A percentile compares a stretch with the other conserved stretches of the same genome.
These are phyloP conservation scores for Aurelia aurita DNA, from an alignment of 30 jellyfish, hydroid and myxozoan species.

Conservation along the genomic window DNA sequence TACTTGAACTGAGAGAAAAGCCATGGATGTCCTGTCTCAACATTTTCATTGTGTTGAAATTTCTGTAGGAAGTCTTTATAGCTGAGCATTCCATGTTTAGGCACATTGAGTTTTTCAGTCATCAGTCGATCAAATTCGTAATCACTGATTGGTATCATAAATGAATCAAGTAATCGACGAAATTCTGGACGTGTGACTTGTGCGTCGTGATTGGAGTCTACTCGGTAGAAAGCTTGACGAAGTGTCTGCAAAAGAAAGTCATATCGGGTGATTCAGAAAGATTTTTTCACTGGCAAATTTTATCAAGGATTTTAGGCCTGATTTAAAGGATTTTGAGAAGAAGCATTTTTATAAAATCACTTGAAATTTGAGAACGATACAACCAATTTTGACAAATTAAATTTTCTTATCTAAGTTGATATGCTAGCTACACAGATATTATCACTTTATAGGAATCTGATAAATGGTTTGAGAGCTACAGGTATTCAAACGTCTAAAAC, in stretches of 20 bases:
- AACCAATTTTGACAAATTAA: no score
- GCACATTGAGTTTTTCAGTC: constrained; percentile 51
- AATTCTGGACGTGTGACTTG: constrained; percentile 65
- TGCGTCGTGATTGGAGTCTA: constrained; percentile 65
- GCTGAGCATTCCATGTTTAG: constrained; percentile 53
- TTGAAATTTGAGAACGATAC: no score
- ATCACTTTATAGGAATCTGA: no score
- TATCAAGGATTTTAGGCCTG: no score
- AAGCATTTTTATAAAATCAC: no score
- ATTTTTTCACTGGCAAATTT: no score
- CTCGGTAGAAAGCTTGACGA: constrained; percentile 76
- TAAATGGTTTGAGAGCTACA: no score
- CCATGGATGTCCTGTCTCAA: constrained; percentile 85
- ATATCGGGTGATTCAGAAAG: no score
- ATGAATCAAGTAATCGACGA: constrained; percentile 58
- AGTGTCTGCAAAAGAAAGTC: constrained; percentile 32
- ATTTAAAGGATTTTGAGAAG: no score
- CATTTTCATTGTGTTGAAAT: constrained; percentile 59
- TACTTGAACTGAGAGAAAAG: constrained; percentile 62
- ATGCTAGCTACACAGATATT: no score
- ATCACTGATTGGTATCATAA: constrained; percentile 69
- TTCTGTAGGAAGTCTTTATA: constrained; percentile 49
- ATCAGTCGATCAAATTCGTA: constrained; percentile 59
- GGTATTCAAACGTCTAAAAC: no score
- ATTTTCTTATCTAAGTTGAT: no score